Evolutionary conservation across 2,888 invertebrate genomes (phyloP), one percentile per base, ranked within the genome.

Genomic region (Arenicola marina): DNA sequence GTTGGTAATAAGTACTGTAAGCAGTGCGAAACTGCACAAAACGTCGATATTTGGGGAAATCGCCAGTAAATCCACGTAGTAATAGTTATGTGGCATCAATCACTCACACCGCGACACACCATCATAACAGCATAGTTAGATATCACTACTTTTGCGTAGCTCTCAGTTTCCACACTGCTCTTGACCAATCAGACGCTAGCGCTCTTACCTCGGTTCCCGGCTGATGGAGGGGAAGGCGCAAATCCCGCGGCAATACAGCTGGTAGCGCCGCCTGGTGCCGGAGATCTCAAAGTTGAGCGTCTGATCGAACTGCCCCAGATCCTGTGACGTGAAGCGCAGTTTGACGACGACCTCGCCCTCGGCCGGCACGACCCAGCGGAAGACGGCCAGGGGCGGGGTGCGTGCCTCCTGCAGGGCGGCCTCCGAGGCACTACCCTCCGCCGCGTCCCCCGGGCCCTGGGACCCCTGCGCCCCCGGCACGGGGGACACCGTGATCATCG

Each of bases 161-260:
- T n/a, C n/a, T n/a, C n/a, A n/a, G n/a, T n/a, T n/a, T n/a, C n/a
- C n/a, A n/a, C n/a, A n/a, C n/a, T n/a, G 38, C 11, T 43, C 2
- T 1, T 15, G 43, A 21, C 29, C 1, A 38, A 7, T 15, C n/a
- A 15, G n/a, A n/a, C n/a, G n/a, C n/a, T n/a, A n/a, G n/a, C n/a
- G n/a, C n/a, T n/a, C 59, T 54, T 62, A 80, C 82, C 80, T 78
- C 46, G 84, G 84, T 69, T 84, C 83, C 61, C 79, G 70, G 70
- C 82, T 81, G 63, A 84, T 84, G 24, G 77, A 77, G 18, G 84
- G 83, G 73, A 83, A 84, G 21, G 82, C 78, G 72, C 83, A 84
- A 24, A 83, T 73, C 29, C 83, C 84, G n/a, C 82, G 73, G 61
- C 82, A 82, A 68, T 79, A 81, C 53, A 84, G 69, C 70, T 83